Percentiles rank a stretch among this genome's conserved stretches.
Conservation (phyloP, 2,888 invertebrate genomes). For the Colostygia pectinataria region DNA sequence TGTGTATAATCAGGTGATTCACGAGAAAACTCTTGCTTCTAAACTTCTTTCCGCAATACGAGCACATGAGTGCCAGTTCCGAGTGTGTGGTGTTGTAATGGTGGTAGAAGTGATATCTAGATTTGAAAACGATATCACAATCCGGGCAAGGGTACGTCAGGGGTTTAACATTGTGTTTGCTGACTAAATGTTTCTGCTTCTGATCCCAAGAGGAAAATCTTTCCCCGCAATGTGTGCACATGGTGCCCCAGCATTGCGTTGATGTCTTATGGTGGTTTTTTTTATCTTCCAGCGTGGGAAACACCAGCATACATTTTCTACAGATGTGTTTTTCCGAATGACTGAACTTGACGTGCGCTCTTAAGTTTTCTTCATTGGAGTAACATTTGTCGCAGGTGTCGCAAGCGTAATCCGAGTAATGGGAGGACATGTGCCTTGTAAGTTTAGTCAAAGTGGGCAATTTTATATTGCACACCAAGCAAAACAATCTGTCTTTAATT, state of each 20-base stretch:
- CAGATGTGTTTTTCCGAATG: constrained; percentile 28
- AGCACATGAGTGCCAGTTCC: constrained; percentile 55
- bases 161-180: constrained; percentile 50
- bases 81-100: constrained; percentile 64
- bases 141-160: constrained; percentile 60
- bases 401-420: constrained; percentile 38
- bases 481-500: constrained; percentile 23
- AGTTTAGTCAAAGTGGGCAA: constrained; percentile 30
- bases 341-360: constrained; percentile 15
- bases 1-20: constrained; percentile 74
- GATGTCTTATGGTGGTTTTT: constrained; percentile 53
- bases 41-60: constrained; percentile 62
- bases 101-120: constrained; percentile 57
- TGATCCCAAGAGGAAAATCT: constrained; percentile 67
- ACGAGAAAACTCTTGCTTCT: constrained; percentile 51
- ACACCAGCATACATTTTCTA: constrained; percentile 21
- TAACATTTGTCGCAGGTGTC: constrained; percentile 34
- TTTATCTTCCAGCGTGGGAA: constrained; percentile 46
- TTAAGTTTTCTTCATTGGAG: constrained; percentile 11
- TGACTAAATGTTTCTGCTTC: constrained; percentile 59
- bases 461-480: constrained; percentile 24
- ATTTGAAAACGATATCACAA: constrained; percentile 51
- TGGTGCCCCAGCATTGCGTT: constrained; percentile 57
- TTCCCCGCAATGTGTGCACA: constrained; percentile 62
- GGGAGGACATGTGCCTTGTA: constrained; percentile 38